Conservation (phyloP, 2,113 vertebrate genomes). For the Mystacornis crossleyi region DNA sequence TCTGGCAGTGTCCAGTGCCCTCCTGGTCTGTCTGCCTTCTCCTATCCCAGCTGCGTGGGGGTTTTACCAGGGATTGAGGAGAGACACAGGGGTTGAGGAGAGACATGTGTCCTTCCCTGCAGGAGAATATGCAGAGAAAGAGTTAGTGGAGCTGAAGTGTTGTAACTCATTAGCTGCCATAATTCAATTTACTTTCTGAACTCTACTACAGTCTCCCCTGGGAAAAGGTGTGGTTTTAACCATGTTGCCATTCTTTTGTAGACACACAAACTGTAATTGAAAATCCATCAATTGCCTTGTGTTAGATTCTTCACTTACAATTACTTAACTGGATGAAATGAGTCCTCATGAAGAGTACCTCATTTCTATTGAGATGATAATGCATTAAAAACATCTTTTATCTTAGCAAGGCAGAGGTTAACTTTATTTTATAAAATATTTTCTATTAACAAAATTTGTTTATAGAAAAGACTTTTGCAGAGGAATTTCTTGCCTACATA, state of each 20-base stretch:
- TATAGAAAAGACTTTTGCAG: neutral
- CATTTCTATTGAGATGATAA: neutral
- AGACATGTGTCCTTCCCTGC: neutral
- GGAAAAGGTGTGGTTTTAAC: constrained; percentile 18
- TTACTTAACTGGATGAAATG: neutral
- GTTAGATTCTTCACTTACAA: neutral
- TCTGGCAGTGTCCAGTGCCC: no score
- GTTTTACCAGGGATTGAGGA: neutral
- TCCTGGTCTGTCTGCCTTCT: neutral
- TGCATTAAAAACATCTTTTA: neutral
- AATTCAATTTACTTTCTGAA: constrained; percentile 3
- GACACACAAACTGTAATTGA: neutral
- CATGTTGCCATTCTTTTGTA: neutral
- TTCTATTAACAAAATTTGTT: neutral
- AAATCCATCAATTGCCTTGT: neutral
- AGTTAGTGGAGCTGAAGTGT: neutral
- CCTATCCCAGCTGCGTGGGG: neutral
- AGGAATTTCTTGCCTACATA: neutral
- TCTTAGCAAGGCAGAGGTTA: neutral
- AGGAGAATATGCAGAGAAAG: neutral
- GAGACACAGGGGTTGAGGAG: neutral
- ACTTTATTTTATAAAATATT: neutral
- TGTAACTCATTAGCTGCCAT: constrained; percentile 24
- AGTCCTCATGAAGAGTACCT: neutral
- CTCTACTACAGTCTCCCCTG: neutral